These are phyloP conservation scores for Silurus aristotelis DNA, from an alignment of 2,797 vertebrate species.

Conservation along the genomic window DNA sequence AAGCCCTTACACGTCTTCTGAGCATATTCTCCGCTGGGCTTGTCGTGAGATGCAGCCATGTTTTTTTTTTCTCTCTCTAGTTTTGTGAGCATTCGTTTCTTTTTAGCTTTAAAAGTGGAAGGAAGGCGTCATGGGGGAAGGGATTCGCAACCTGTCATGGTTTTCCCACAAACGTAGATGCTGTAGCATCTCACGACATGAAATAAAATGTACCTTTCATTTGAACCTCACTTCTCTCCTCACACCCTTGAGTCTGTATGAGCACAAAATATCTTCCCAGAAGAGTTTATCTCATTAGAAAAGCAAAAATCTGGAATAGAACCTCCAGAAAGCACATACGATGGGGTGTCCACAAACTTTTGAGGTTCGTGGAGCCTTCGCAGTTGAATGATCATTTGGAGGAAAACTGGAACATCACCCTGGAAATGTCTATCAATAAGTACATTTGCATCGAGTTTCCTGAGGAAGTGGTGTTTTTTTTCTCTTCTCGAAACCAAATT, in stretches of 20 bases:
- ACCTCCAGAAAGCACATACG: too few species aligned
- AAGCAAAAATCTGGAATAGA: too few species aligned
- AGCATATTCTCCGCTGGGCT: not conserved
- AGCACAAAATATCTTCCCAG: too few species aligned
- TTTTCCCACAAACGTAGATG: too few species aligned
- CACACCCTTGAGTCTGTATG: too few species aligned
- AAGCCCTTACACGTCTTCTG: conserved; percentile 12
- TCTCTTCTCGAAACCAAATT: conserved; percentile 6
- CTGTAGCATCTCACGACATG: too few species aligned
- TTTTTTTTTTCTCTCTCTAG: not conserved
- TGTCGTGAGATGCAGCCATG: not conserved
- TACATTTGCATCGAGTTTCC: conserved; percentile 4
- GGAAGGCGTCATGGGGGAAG: not conserved
- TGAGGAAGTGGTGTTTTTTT: conserved; percentile 28
- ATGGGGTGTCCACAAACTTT: too few species aligned
- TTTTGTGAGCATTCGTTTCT: not conserved
- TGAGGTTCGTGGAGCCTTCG: too few species aligned
- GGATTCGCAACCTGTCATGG: too few species aligned
- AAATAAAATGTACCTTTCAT: too few species aligned
- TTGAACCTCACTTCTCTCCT: too few species aligned
- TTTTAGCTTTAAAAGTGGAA: not conserved
- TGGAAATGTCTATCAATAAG: not conserved
- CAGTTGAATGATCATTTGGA: not conserved
- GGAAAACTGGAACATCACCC: not conserved
- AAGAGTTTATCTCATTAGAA: too few species aligned